Evolutionary conservation across 2,888 invertebrate species (phyloP).

Genomic region (Halictus quadricinctus): DNA sequence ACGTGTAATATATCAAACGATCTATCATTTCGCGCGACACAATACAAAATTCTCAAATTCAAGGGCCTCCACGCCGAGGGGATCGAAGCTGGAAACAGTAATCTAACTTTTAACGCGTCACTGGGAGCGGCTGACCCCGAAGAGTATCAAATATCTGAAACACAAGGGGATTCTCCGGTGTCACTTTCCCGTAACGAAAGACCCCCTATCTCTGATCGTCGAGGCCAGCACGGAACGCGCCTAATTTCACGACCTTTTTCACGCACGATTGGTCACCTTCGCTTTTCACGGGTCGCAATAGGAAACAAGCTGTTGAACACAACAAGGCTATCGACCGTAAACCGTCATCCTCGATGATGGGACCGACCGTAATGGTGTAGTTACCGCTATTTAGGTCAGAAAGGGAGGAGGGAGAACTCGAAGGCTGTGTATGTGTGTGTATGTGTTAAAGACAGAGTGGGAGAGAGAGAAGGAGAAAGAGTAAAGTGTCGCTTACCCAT

Average conservation of each 20-base stretch:
- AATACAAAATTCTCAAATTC: neutral
- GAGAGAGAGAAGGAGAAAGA: neutral
- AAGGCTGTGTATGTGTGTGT: neutral
- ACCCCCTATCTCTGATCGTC: conserved; percentile 10
- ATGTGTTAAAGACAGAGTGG: neutral
- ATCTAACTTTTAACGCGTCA: conserved; percentile 21
- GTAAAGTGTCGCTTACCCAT: conserved; percentile 73
- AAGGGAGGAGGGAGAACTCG: conserved; percentile 15
- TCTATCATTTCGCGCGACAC: neutral
- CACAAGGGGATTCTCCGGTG: conserved; percentile 27
- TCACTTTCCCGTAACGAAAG: conserved; percentile 39
- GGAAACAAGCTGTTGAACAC: conserved; percentile 64
- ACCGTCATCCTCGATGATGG: conserved; percentile 37
- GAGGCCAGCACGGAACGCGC: conserved; percentile 38
- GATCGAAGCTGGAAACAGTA: neutral
- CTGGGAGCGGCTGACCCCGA: neutral
- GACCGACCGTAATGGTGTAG: conserved; percentile 50
- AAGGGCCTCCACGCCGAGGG: neutral
- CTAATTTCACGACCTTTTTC: conserved; percentile 67
- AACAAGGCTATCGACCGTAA: conserved; percentile 48
- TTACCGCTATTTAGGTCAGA: conserved; percentile 48
- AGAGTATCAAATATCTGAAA: conserved; percentile 9
- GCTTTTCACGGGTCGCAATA: conserved; percentile 34
- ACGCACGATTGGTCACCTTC: conserved; percentile 46
- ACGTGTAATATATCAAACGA: neutral